Base-by-base conservation (phyloP, 2,797 vertebrate genomes). In the Microctenopoma stevenorrisi region DNA sequence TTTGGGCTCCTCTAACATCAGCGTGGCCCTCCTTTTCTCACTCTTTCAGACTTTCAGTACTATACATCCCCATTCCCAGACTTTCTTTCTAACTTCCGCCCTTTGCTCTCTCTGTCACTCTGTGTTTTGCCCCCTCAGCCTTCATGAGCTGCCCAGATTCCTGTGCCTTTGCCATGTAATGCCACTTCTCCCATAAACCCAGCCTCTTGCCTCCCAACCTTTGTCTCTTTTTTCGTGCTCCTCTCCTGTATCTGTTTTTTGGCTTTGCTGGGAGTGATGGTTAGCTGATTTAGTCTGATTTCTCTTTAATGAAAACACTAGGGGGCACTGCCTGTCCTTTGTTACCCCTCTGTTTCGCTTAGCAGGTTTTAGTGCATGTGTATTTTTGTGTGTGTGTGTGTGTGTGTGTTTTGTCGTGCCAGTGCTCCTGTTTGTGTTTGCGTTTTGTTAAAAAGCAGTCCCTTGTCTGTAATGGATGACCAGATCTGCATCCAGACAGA, bases 261-360 rank as follows among this genome's bases (percentile, higher is more conserved):
- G 64, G 59, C 62, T 80, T 78, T 78, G 64, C 69, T 74, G 67
- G 58, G 71, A 79, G 79, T 85, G 70, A 80, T 86, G 87, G 81
- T 82, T 87, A 82, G 89, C 92, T 92, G 85, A 91, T 91, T 91
- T 92, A 83, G 80, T 90, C 83, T 83, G 80, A 92, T 92, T 91
- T 93, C 91, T 86, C 87, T 91, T 93, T 93, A 88, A 91, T 93
- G 82, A 85, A 94, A 95, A 97, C 97, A 96, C 97, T 98, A 98
- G 97, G 95, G 97, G 97, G 97, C 97, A 96, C 95, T 99, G 96
- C 96, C 94, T 95, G 93, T 97, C 97, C 95, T 98, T 94, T 86
- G 85, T 96, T 96, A 89, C 84, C 58, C 92, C 90, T 90, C 88
- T 86, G 74, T 84, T 80, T 87, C 72, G 67, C 73, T 72, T 48